phyloP scores from a whole-genome alignment of 1,140 invertebrate genomes.

The Acromyrmex echinatior region DNA sequence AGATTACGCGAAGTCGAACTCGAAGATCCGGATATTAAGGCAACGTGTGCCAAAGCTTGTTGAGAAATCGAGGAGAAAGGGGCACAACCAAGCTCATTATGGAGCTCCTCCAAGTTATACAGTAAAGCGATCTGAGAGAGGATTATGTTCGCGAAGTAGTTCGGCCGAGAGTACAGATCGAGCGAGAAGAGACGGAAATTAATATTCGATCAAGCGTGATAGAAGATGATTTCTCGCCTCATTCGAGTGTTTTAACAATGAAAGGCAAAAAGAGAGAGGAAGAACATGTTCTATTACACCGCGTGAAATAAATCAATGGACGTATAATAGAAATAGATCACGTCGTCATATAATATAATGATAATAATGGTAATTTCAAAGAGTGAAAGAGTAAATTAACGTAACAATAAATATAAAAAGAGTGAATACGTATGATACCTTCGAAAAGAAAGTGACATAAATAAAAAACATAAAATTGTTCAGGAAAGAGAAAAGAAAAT shows the following conservation, averaged over 20 bases:
- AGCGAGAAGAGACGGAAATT: slow-evolving; percentile 38
- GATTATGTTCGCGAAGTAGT: slow-evolving; percentile 53
- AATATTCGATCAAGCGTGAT: slow-evolving; percentile 57
- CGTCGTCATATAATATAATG: not conserved
- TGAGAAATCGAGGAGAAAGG: slow-evolving; percentile 47
- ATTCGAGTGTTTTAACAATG: slow-evolving; percentile 30
- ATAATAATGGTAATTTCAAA: not conserved
- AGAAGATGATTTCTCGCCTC: slow-evolving; percentile 31
- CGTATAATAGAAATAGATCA: slow-evolving; percentile 1
- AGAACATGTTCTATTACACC: not conserved
- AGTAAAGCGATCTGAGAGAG: slow-evolving; percentile 49
- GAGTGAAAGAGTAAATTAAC: too few relatives aligned
- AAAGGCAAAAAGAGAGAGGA: not conserved
- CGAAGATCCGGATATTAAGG: slow-evolving; percentile 53
- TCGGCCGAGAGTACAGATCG: slow-evolving; percentile 7
- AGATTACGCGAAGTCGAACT: slow-evolving; percentile 36
- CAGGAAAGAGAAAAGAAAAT: not conserved
- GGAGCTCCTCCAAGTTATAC: slow-evolving; percentile 54
- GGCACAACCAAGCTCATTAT: slow-evolving; percentile 46
- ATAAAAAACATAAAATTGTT: too few relatives aligned
- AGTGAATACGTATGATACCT: not conserved
- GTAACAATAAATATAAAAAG: not conserved
- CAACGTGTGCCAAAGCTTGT: slow-evolving; percentile 47
- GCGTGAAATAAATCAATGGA: not conserved
- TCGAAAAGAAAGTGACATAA: too few relatives aligned